Conservation (phyloP, 2,797 vertebrate species). For the Acrossocheilus wenchowensis region DNA sequence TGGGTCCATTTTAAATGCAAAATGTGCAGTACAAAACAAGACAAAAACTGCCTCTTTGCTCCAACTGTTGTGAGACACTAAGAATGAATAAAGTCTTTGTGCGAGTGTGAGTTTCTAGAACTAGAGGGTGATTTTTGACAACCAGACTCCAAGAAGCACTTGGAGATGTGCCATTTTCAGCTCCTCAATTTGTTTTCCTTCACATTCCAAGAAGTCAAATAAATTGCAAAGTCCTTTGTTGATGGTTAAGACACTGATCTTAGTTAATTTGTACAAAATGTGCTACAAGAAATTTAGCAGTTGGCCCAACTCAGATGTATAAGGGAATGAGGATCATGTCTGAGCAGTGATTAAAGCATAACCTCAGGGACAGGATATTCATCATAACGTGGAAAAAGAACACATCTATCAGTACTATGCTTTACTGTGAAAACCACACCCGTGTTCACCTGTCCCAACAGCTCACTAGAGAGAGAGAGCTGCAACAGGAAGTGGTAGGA, state of each 20-base stretch:
- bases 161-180: slow-evolving; percentile 44
- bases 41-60: neutral
- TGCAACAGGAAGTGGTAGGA: neutral
- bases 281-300: neutral
- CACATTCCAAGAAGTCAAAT: slow-evolving; percentile 20
- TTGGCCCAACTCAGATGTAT: neutral
- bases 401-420: slow-evolving; percentile 22
- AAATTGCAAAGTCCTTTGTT: neutral
- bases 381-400: slow-evolving; percentile 46
- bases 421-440: slow-evolving; percentile 44
- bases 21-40: neutral
- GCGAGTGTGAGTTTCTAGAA: slow-evolving; percentile 55
- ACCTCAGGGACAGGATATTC: slow-evolving; percentile 58
- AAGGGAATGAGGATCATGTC: slow-evolving; percentile 34
- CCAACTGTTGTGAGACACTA: neutral
- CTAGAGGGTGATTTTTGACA: slow-evolving; percentile 70
- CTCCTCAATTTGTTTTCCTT: neutral
- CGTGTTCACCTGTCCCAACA: slow-evolving; percentile 20
- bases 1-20: neutral
- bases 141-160: slow-evolving; percentile 61
- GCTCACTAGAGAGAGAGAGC: neutral
- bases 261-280: slow-evolving; percentile 29
- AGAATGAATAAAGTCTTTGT: slow-evolving; percentile 66
- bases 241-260: slow-evolving; percentile 1
- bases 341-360: slow-evolving; percentile 28